Conservation (phyloP, 2,113 vertebrate species). For the Indicator maculatus region DNA sequence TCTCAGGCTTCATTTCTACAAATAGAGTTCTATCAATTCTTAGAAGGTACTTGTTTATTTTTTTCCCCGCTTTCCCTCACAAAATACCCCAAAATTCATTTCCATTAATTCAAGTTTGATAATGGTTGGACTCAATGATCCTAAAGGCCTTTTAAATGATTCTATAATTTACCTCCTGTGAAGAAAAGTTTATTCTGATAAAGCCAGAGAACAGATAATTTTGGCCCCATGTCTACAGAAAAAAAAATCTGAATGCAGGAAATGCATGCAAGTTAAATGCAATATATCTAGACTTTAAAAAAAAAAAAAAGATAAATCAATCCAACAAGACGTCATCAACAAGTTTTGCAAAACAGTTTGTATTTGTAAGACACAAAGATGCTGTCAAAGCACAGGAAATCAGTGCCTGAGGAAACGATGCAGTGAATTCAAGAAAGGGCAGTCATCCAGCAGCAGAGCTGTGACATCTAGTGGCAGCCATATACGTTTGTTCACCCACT, state of each 20-base stretch:
- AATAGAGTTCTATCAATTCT: background rate
- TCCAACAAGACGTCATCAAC: background rate
- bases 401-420: fast-evolving
- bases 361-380: background rate
- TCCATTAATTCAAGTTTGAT: no score
- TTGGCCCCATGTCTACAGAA: constrained; percentile 9
- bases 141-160: no score
- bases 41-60: background rate
- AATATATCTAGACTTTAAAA: background rate
- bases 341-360: background rate
- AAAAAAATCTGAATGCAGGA: background rate
- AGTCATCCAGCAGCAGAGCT: background rate
- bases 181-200: background rate
- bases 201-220: background rate
- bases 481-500: background rate
- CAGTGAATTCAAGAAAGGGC: background rate
- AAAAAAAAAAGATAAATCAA: background rate
- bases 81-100: background rate
- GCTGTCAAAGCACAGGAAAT: background rate
- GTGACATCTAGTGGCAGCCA: constrained; percentile 31
- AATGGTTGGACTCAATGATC: no score
- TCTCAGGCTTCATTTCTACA: background rate
- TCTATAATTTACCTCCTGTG: background rate
- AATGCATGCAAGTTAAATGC: background rate
- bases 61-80: background rate